A percentile compares a stretch with the other conserved stretches of the same genome.
Evolutionary conservation across 2,888 invertebrate species (phyloP).

Genomic region (Agrotis puta): DNA sequence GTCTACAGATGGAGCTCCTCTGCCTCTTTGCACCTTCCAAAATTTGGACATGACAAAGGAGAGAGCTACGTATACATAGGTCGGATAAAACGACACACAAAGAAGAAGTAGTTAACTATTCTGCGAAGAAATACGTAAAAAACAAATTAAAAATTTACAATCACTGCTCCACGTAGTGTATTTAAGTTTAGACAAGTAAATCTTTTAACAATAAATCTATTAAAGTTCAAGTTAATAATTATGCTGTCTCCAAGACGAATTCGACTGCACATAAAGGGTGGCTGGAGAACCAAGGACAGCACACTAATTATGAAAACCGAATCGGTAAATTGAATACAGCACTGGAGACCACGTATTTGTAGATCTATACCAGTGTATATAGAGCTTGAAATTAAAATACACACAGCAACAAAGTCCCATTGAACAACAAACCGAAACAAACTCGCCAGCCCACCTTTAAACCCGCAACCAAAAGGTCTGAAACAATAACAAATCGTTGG

Average conservation of each 20-base stretch:
- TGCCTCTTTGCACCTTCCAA: too few relatives aligned
- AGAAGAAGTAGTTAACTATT: not conserved
- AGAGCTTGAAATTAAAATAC: not conserved
- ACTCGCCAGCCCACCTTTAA: slow-evolving; percentile 23
- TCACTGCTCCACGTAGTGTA: too few relatives aligned
- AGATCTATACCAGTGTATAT: not conserved
- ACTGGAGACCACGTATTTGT: not conserved
- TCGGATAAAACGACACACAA: too few relatives aligned
- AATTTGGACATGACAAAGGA: too few relatives aligned
- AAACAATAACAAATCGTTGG: slow-evolving; percentile 59
- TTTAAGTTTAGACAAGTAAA: too few relatives aligned
- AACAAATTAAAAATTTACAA: not conserved
- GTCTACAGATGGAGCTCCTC: too few relatives aligned
- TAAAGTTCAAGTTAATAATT: not conserved
- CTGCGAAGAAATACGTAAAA: not conserved
- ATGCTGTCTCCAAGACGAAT: not conserved
- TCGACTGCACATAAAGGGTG: not conserved
- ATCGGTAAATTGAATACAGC: not conserved
- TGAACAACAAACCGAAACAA: slow-evolving; percentile 6
- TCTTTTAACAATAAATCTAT: not conserved
- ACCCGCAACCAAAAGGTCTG: slow-evolving; percentile 32
- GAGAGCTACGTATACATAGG: too few relatives aligned
- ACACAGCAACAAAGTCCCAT: slow-evolving; percentile 3
- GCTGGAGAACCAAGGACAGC: not conserved
- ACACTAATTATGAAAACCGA: not conserved